Conservation (phyloP, 2,888 invertebrate species). For the Aradus depressus region DNA sequence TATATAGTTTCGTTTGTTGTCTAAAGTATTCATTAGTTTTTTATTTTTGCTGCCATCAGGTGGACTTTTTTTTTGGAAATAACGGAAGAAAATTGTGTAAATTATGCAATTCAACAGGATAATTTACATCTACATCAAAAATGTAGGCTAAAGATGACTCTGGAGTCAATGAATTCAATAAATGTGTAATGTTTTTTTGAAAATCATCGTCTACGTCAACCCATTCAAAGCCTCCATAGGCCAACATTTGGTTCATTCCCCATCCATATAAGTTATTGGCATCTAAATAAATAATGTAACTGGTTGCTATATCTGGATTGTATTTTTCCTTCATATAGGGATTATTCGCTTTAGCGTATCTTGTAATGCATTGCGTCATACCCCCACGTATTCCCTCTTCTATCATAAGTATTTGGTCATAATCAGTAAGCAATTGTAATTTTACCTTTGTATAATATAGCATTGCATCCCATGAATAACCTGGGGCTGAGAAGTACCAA, state of each 20-base stretch:
- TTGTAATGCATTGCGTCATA: not conserved
- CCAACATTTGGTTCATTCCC: not conserved
- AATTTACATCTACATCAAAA: constrained; percentile 18
- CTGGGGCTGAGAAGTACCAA: constrained; percentile 16
- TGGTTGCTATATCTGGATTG: constrained; percentile 5
- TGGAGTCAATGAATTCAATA: too few relatives aligned
- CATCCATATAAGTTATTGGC: constrained; percentile 21
- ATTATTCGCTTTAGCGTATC: constrained; percentile 13
- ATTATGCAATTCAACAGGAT: constrained; percentile 19
- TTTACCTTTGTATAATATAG: constrained; percentile 33
- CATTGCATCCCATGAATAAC: constrained; percentile 31
- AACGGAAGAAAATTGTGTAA: constrained; percentile 15
- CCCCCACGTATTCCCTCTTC: constrained; percentile 28
- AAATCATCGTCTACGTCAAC: constrained; percentile 10
- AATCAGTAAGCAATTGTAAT: constrained; percentile 32
- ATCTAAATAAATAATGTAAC: constrained; percentile 10
- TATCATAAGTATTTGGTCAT: constrained; percentile 29
- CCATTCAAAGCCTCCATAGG: constrained; percentile 17
- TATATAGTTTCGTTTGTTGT: constrained; percentile 10
- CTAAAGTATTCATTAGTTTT: constrained; percentile 21
- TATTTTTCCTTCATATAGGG: constrained; percentile 8
- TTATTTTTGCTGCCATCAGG: constrained; percentile 9
- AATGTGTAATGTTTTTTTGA: too few relatives aligned
- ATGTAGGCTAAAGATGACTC: constrained; percentile 23
- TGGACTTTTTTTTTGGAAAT: constrained; percentile 9